Conservation (phyloP, 92 coral and sea anemone genomes). For the Zoanthus solanderi region DNA sequence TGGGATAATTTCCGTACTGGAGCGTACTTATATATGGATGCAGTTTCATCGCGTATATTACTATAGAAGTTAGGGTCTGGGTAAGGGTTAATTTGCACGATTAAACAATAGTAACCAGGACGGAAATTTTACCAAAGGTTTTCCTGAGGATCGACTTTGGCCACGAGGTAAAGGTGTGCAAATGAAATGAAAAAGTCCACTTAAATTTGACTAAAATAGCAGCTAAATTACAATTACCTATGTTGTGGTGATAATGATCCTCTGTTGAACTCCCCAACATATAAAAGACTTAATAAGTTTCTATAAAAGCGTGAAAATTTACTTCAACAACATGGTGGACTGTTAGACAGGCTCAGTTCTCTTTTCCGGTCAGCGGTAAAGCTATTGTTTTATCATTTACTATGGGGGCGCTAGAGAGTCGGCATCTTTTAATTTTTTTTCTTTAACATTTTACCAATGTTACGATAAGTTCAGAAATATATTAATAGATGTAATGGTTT, state of each 20-base stretch:
- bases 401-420: neutral
- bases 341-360: slow-evolving; percentile 18
- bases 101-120: too few species aligned
- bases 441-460: neutral
- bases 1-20: too few species aligned
- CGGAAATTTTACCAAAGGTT: too few species aligned
- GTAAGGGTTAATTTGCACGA: too few species aligned
- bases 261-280: neutral
- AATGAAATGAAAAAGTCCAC: too few species aligned
- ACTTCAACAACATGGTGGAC: slow-evolving; percentile 40
- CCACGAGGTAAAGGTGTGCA: too few species aligned
- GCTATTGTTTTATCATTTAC: neutral
- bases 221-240: neutral
- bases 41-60: too few species aligned
- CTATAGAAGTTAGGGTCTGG: too few species aligned
- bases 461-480: neutral
- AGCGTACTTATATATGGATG: too few species aligned
- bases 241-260: neutral
- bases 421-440: neutral
- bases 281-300: neutral
- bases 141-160: too few species aligned
- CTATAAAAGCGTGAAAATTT: too few species aligned
- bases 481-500: too few species aligned
- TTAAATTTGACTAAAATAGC: neutral
- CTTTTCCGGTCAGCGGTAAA: slow-evolving; percentile 43